These are phyloP conservation scores for Folsomia manolachei DNA, from an alignment of 2,888 invertebrate genomes.

Conservation along the genomic window DNA sequence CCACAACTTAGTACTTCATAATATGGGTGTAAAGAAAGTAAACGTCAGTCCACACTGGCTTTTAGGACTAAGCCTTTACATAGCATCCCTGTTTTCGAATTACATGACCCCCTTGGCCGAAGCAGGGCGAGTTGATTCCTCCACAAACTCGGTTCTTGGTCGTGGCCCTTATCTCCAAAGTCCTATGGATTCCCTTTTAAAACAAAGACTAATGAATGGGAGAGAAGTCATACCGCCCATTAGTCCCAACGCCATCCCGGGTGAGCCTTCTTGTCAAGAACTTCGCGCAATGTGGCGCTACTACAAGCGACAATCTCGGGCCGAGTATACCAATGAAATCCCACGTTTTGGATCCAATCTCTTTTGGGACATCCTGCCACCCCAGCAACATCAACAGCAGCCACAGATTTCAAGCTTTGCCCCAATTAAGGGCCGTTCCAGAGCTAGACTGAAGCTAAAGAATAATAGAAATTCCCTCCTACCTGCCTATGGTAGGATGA, in stretches of 20 bases:
- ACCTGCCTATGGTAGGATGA: constrained; percentile 43
- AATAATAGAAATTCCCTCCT: constrained; percentile 20
- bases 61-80: neutral
- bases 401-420: constrained; percentile 50
- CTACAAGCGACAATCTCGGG: constrained; percentile 80
- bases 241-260: constrained; percentile 54
- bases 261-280: constrained; percentile 82
- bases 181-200: constrained; percentile 3
- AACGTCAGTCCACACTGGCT: neutral
- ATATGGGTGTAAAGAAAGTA: neutral
- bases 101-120: neutral
- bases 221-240: constrained; percentile 40
- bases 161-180: neutral
- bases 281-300: constrained; percentile 88
- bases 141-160: neutral
- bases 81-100: constrained; percentile 1
- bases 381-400: constrained; percentile 37
- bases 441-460: constrained; percentile 30
- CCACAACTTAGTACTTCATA: too few species aligned
- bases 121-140: neutral
- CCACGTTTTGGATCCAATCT: constrained; percentile 74
- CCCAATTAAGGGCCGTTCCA: constrained; percentile 53
- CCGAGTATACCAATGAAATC: constrained; percentile 82
- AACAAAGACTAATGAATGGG: constrained; percentile 36
- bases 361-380: constrained; percentile 59